Evolutionary conservation across 2,797 vertebrate species (phyloP).

Genomic region (Florisuga fusca): DNA sequence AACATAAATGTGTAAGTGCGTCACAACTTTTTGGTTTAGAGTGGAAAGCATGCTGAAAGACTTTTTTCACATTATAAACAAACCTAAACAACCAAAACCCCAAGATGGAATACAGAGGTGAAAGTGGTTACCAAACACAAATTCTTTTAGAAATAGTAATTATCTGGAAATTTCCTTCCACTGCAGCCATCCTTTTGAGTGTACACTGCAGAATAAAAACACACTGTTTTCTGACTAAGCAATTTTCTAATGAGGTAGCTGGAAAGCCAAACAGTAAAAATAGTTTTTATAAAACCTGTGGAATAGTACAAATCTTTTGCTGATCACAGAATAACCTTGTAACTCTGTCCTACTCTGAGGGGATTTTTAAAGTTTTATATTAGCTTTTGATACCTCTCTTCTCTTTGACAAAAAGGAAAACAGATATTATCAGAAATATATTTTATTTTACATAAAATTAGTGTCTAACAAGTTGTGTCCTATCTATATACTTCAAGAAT

Average conservation of each 20-base stretch:
- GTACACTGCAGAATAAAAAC: not conserved
- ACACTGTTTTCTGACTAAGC: not conserved
- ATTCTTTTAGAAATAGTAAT: conserved; percentile 14
- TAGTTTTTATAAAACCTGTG: not conserved
- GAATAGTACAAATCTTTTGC: conserved; percentile 2
- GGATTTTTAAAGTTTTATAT: not conserved
- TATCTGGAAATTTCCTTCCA: not conserved
- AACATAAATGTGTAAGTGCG: not conserved
- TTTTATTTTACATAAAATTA: not conserved
- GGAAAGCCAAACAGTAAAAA: conserved; percentile 22
- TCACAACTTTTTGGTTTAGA: not conserved
- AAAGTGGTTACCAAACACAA: not conserved
- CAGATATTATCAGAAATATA: not conserved
- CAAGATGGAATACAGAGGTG: not conserved
- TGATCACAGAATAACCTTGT: not conserved
- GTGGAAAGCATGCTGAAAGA: conserved; percentile 24
- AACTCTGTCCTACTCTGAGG: not conserved
- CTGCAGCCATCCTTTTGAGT: not conserved
- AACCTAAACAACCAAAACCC: not conserved
- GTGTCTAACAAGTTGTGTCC: not conserved
- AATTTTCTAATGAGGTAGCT: not conserved
- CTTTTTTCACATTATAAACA: not conserved
- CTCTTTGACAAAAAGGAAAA: not conserved
- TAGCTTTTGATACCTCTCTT: not conserved
- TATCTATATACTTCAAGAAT: not conserved